Percentiles rank a stretch among this genome's conserved stretches.
Evolutionary conservation across 2,888 invertebrate species (phyloP).

Genomic region (Myopa tessellatipennis): DNA sequence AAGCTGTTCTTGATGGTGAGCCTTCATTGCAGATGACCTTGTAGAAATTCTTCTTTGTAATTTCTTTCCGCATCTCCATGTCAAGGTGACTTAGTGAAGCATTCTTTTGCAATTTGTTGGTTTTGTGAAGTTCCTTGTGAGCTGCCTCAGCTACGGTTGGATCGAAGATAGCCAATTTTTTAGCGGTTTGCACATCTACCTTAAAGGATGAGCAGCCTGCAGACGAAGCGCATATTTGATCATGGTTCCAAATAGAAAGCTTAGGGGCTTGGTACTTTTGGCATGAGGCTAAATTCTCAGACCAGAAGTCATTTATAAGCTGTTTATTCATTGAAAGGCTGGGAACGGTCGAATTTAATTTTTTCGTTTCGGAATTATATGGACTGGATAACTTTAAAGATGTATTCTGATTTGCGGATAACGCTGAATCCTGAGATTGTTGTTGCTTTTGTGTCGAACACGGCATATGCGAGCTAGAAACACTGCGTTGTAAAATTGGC

Average conservation of each 20-base stretch:
- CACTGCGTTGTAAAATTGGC: slow-evolving; percentile 64
- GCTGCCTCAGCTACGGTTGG: slow-evolving; percentile 64
- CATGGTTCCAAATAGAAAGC: slow-evolving; percentile 66
- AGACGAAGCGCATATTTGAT: slow-evolving; percentile 61
- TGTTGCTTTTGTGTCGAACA: slow-evolving; percentile 38
- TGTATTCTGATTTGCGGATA: not conserved
- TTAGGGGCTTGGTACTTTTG: slow-evolving; percentile 62
- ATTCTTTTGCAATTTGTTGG: slow-evolving; percentile 63
- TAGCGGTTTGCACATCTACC: slow-evolving; percentile 63
- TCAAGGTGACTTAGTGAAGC: slow-evolving; percentile 66
- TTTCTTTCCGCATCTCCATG: slow-evolving; percentile 64
- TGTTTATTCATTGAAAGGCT: slow-evolving; percentile 65
- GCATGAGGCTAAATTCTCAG: slow-evolving; percentile 63
- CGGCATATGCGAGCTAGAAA: slow-evolving; percentile 65
- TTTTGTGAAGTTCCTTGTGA: slow-evolving; percentile 58
- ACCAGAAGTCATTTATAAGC: slow-evolving; percentile 67
- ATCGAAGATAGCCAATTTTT: slow-evolving; percentile 63
- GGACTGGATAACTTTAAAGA: not conserved
- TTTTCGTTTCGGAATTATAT: slow-evolving; percentile 31
- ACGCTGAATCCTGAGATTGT: not conserved
- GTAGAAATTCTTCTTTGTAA: slow-evolving; percentile 67
- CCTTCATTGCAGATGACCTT: slow-evolving; percentile 66
- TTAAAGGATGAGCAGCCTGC: slow-evolving; percentile 60
- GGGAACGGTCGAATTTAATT: slow-evolving; percentile 55
- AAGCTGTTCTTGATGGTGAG: slow-evolving; percentile 49